These are phyloP conservation scores for Psephotus haematonotus DNA, from an alignment of 2,113 vertebrate species.

Conservation along the genomic window DNA sequence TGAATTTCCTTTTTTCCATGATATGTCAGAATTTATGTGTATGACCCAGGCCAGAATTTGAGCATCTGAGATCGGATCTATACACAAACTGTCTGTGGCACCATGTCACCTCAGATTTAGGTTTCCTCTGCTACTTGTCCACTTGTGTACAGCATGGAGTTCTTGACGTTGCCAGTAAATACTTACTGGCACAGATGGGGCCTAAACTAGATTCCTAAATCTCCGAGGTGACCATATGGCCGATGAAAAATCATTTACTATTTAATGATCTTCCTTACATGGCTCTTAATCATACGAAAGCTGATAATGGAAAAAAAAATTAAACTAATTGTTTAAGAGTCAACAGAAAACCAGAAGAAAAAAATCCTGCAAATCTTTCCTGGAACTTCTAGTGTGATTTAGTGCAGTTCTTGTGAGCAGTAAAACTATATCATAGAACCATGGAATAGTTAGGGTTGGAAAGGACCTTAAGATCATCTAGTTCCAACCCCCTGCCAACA, in stretches of 20 bases:
- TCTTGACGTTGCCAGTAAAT: conserved; percentile 64
- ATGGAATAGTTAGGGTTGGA: too few species aligned
- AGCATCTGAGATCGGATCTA: background rate
- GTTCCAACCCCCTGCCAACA: too few species aligned
- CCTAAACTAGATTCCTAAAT: conserved; percentile 45
- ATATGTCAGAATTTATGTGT: background rate
- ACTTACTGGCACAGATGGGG: conserved; percentile 65
- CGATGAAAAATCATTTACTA: conserved; percentile 49
- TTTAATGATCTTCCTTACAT: conserved; percentile 58
- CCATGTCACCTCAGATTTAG: background rate
- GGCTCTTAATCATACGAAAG: conserved; percentile 29
- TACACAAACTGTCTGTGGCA: background rate
- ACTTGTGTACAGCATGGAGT: conserved; percentile 2
- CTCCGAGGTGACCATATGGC: conserved; percentile 71
- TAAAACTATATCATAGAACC: background rate
- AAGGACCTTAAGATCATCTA: too few species aligned
- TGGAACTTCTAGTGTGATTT: background rate
- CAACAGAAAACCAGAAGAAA: background rate
- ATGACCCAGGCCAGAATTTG: background rate
- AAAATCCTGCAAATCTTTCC: background rate
- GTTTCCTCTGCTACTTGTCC: conserved; percentile 20
- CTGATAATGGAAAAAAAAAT: background rate
- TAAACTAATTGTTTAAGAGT: background rate
- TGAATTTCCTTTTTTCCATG: background rate
- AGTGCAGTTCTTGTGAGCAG: background rate